These are phyloP conservation scores for Hydrozoanthus gracilis DNA, from an alignment of 92 coral and sea anemone species.

Conservation along the genomic window DNA sequence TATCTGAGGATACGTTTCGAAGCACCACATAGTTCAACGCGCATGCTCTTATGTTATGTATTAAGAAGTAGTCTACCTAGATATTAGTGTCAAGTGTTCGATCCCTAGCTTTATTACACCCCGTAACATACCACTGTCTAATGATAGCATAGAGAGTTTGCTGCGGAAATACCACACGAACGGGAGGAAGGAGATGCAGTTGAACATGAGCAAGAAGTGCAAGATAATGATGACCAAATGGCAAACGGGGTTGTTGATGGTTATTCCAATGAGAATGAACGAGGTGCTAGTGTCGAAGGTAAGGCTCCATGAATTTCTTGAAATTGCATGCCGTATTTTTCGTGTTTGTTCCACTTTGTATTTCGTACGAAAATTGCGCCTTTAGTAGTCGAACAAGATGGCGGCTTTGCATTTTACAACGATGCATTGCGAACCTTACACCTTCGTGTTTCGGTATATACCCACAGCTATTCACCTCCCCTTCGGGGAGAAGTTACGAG, in stretches of 20 bases:
- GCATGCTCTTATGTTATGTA: too few relatives aligned
- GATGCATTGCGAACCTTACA: too few relatives aligned
- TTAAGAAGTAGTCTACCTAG: neutral
- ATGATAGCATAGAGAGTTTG: neutral
- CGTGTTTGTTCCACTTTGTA: neutral
- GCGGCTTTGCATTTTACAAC: too few relatives aligned
- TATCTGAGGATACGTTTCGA: too few relatives aligned
- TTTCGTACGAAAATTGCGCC: neutral
- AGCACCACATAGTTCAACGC: too few relatives aligned
- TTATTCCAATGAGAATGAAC: neutral
- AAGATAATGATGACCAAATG: neutral
- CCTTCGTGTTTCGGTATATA: too few relatives aligned
- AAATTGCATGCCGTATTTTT: neutral
- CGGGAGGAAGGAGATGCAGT: neutral
- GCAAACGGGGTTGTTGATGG: neutral
- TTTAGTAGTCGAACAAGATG: neutral
- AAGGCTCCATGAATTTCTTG: neutral
- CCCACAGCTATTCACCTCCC: too few relatives aligned
- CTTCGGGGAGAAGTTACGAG: too few relatives aligned
- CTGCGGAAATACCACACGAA: neutral
- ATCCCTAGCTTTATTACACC: neutral
- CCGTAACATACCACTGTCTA: neutral
- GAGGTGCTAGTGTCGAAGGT: conserved; percentile 22
- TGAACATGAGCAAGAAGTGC: neutral
- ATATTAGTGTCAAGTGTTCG: neutral